Evolutionary conservation across 2,888 invertebrate species (phyloP).

Genomic region (Hirudinaria manillensis): DNA sequence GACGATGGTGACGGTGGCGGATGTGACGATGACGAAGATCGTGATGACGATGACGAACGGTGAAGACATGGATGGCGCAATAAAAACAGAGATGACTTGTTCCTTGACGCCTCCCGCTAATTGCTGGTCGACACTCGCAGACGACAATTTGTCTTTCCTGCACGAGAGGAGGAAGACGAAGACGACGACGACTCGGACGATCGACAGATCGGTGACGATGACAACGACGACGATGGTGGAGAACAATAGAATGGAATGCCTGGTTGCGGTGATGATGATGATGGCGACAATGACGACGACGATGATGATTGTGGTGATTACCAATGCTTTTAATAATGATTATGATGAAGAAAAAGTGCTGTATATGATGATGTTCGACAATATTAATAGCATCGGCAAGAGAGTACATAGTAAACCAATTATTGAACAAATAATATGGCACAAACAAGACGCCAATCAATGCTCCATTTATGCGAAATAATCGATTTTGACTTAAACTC

Average conservation of each 20-base stretch:
- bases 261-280: slow-evolving; percentile 23
- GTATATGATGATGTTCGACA: too few species aligned
- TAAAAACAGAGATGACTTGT: slow-evolving; percentile 15
- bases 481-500: too few species aligned
- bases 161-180: neutral
- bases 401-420: too few species aligned
- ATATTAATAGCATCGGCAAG: too few species aligned
- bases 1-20: neutral
- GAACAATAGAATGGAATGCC: neutral
- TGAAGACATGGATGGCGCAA: neutral
- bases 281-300: slow-evolving; percentile 31
- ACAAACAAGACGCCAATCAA: too few species aligned
- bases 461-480: too few species aligned
- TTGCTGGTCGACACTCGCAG: neutral
- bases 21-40: slow-evolving; percentile 14
- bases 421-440: too few species aligned
- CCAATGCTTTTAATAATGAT: too few species aligned
- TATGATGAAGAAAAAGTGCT: too few species aligned
- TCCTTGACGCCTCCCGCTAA: slow-evolving; percentile 9
- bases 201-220: neutral
- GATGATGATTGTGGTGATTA: too few species aligned
- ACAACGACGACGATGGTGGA: neutral
- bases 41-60: neutral
- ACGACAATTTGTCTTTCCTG: slow-evolving; percentile 1
- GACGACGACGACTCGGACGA: neutral